Percentiles rank a stretch among this genome's conserved stretches.
These are phyloP conservation scores for Petrocephalus schoutedeni DNA, from an alignment of 2,797 vertebrate species.

Conservation along the genomic window DNA sequence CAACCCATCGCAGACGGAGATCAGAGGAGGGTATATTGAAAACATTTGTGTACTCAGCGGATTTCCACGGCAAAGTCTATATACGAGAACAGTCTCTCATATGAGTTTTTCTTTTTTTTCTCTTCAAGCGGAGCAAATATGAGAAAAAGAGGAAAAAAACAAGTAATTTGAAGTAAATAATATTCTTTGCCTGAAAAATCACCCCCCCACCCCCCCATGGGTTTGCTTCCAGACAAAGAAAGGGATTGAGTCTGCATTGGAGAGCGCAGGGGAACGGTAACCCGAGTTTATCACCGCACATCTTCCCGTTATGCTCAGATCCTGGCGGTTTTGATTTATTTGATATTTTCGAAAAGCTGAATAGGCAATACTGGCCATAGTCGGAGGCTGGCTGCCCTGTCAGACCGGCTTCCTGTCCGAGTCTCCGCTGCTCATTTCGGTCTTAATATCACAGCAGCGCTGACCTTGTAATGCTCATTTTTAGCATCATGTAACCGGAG, in stretches of 20 bases:
- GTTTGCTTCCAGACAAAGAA: conserved; percentile 1
- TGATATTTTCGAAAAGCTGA: neutral
- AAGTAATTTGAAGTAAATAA: conserved; percentile 8
- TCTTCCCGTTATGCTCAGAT: neutral
- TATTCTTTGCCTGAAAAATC: neutral
- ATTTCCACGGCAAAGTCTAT: conserved; percentile 37
- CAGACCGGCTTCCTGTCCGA: neutral
- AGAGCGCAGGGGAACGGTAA: neutral
- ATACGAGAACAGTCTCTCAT: neutral
- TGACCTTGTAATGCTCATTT: neutral
- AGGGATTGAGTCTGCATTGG: neutral
- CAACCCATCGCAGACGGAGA: conserved; percentile 32
- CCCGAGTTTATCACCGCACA: neutral
- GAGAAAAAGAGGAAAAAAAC: neutral
- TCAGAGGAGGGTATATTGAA: conserved; percentile 48
- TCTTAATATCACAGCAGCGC: neutral
- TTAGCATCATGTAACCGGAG: neutral
- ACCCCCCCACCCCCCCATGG: neutral
- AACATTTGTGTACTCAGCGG: conserved; percentile 47
- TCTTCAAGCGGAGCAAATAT: neutral
- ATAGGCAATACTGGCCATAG: neutral
- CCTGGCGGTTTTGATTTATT: neutral
- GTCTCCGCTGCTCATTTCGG: neutral
- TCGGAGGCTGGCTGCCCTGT: neutral
- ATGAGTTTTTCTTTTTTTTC: neutral